These are phyloP conservation scores for Syncerus caffer DNA, from an alignment of 2,797 vertebrate genomes.

Conservation along the genomic window DNA sequence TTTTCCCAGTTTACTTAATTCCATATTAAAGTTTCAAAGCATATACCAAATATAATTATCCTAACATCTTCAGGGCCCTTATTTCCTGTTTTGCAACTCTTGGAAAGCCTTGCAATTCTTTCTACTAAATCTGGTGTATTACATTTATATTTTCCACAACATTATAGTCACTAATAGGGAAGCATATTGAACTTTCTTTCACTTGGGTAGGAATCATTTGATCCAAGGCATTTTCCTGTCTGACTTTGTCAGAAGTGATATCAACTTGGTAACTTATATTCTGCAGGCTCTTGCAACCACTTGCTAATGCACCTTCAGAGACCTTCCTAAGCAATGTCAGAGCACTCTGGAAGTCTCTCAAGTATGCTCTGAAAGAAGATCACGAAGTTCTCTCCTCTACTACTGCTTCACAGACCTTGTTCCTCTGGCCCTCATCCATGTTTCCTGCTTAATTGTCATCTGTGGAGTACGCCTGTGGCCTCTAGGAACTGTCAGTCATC, in stretches of 20 bases:
- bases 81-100: not conserved
- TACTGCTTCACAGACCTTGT: not conserved
- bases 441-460: not conserved
- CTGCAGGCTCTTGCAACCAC: not conserved
- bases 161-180: not conserved
- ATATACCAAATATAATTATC: not conserved
- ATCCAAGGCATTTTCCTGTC: not conserved
- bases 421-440: not conserved
- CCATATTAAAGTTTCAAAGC: not conserved
- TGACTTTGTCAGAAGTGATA: not conserved
- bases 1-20: not conserved
- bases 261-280: not conserved
- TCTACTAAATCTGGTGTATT: not conserved
- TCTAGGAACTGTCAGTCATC: too few relatives aligned
- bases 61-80: not conserved
- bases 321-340: not conserved
- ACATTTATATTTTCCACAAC: not conserved
- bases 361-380: not conserved
- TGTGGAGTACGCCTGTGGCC: fast-evolving
- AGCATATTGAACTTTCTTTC: not conserved
- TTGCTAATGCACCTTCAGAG: not conserved
- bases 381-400: not conserved
- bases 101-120: not conserved
- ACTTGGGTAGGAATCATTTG: not conserved
- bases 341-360: not conserved